Conservation (phyloP, 2,888 invertebrate genomes). For the Lasioglossum oenotherae region DNA sequence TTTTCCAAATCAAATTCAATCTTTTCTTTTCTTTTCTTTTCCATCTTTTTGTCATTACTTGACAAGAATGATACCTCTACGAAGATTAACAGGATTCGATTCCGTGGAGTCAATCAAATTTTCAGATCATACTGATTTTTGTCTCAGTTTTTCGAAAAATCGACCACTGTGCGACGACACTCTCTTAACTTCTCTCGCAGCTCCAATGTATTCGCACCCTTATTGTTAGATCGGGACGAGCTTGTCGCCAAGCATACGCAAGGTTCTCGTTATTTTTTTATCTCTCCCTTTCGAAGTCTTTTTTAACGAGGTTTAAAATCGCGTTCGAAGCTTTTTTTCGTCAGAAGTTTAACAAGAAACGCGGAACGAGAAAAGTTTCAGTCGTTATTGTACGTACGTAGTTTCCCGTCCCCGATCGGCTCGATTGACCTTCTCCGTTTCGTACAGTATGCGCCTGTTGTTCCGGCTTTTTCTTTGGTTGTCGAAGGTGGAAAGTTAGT, state of each 20-base stretch:
- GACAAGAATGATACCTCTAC: too few species aligned
- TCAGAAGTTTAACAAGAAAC: not conserved
- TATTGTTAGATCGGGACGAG: conserved; percentile 12
- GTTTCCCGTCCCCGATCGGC: not conserved
- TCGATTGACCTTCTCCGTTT: not conserved
- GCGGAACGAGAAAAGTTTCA: not conserved
- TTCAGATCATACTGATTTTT: too few species aligned
- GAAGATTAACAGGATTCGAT: too few species aligned
- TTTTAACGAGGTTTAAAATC: conserved; percentile 4
- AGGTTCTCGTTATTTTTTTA: not conserved
- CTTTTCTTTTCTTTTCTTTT: too few species aligned
- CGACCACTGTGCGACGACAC: not conserved
- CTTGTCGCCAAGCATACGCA: conserved; percentile 22
- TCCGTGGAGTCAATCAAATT: too few species aligned
- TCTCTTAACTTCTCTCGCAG: not conserved
- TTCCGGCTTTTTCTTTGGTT: not conserved
- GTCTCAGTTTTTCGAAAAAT: too few species aligned
- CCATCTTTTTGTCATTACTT: too few species aligned
- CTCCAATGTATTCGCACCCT: not conserved
- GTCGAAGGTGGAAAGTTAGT: not conserved
- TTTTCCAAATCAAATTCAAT: too few species aligned
- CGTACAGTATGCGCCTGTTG: not conserved
- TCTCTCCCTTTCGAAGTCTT: not conserved
- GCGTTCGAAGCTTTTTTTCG: not conserved
- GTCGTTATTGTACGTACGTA: not conserved